phyloP scores from a whole-genome alignment of 2,113 vertebrate genomes.

The Amphiprion percula region DNA sequence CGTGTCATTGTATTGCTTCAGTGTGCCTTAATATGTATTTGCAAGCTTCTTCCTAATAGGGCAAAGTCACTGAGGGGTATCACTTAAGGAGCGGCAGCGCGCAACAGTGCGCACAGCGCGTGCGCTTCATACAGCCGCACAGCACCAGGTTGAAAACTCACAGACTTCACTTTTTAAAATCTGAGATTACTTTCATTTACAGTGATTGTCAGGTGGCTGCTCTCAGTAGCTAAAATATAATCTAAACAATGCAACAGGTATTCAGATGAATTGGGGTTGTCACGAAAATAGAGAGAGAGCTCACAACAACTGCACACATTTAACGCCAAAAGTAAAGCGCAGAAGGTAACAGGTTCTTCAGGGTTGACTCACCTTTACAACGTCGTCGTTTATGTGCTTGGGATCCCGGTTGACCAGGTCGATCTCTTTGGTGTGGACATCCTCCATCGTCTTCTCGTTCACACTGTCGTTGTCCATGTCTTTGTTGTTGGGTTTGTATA shows the following conservation, averaged over 20 bases:
- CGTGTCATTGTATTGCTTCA: not conserved
- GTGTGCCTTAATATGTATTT: not conserved
- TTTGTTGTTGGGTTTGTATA: constrained; percentile 99
- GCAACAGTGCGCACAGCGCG: constrained; percentile 27
- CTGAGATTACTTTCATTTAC: not conserved
- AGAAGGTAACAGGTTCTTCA: not conserved
- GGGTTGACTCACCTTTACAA: constrained; percentile 91
- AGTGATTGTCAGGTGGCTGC: not conserved
- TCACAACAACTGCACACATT: not conserved
- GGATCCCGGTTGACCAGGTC: constrained; percentile 97
- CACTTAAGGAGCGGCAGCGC: not conserved
- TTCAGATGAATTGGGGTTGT: not conserved
- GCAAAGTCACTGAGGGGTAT: constrained; percentile 36
- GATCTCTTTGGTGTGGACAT: constrained; percentile 97
- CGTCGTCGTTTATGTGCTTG: constrained; percentile 94
- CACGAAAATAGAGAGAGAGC: not conserved
- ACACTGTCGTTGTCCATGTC: constrained; percentile 93
- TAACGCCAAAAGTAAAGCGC: not conserved
- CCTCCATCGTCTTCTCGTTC: constrained; percentile 90
- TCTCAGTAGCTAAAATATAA: not conserved
- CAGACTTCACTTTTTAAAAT: too few species aligned
- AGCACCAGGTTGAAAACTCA: constrained; percentile 18
- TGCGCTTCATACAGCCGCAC: constrained; percentile 38
- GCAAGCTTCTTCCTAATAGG: constrained; percentile 58
- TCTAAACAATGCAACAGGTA: constrained; percentile 17